phyloP scores from a whole-genome alignment of 2,113 vertebrate species.

The Himantopus leucocephalus region DNA sequence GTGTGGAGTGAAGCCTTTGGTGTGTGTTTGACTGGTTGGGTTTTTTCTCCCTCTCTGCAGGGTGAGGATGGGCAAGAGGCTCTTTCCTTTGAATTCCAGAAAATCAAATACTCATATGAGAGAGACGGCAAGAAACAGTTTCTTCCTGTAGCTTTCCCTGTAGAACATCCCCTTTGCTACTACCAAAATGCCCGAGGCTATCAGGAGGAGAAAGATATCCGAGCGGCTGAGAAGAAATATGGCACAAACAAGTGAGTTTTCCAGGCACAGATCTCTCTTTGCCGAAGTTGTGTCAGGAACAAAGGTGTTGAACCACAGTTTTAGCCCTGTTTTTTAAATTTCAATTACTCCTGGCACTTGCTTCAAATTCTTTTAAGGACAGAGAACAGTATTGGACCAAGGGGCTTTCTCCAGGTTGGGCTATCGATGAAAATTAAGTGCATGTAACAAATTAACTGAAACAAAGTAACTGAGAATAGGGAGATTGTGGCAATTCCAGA shows the following conservation, averaged over 20 bases:
- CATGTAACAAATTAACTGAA: background rate
- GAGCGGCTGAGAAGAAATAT: slow-evolving; percentile 85
- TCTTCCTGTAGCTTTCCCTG: slow-evolving; percentile 85
- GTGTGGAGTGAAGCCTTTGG: background rate
- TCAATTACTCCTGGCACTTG: background rate
- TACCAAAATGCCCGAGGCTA: slow-evolving; percentile 90
- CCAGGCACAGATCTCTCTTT: background rate
- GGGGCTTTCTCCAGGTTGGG: background rate
- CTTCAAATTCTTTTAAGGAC: background rate
- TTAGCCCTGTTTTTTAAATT: background rate
- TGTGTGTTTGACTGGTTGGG: accelerated
- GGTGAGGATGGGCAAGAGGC: slow-evolving; percentile 79
- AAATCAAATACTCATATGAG: slow-evolving; percentile 90
- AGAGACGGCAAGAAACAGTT: slow-evolving; percentile 82
- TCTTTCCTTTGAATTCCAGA: slow-evolving; percentile 94
- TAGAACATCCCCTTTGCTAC: slow-evolving; percentile 77
- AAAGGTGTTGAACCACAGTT: background rate
- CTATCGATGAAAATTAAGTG: no score
- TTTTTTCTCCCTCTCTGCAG: slow-evolving; percentile 50
- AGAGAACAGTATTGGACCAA: accelerated
- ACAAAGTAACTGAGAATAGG: background rate
- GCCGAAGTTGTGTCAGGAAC: accelerated
- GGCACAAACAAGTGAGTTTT: slow-evolving; percentile 83
- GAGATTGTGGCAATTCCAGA: background rate
- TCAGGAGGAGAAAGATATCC: slow-evolving; percentile 88